A percentile compares a stretch with the other conserved stretches of the same genome.
phyloP scores from a whole-genome alignment of 23 tunicate species.

The Styela clava region DNA sequence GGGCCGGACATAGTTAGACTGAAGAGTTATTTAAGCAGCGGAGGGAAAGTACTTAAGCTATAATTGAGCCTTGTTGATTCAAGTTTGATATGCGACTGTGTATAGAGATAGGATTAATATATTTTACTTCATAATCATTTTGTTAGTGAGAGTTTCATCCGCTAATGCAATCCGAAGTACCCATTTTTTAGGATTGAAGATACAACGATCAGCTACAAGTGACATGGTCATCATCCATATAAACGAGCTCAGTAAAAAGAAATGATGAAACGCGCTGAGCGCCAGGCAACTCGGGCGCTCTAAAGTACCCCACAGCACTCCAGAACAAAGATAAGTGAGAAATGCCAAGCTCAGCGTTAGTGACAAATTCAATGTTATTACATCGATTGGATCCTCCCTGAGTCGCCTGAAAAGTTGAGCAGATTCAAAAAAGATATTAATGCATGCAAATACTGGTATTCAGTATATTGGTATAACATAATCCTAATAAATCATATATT shows the following conservation, averaged over 20 bases:
- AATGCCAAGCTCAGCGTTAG: background rate
- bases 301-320: conserved; percentile 1
- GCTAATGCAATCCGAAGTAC: conserved; percentile 22
- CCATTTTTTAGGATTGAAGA: conserved; percentile 22
- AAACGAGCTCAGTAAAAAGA: conserved; percentile 19
- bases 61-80: too few species aligned
- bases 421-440: background rate
- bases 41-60: too few species aligned
- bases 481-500: background rate
- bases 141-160: conserved; percentile 8
- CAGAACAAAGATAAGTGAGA: conserved; percentile 8
- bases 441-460: background rate
- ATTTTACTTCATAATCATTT: conserved; percentile 13
- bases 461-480: background rate
- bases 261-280: conserved; percentile 21
- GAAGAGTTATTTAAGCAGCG: too few species aligned
- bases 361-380: conserved; percentile 17
- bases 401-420: conserved; percentile 20
- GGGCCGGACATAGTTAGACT: too few species aligned
- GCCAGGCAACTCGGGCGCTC: conserved; percentile 8
- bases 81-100: too few species aligned
- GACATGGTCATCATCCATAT: conserved; percentile 24
- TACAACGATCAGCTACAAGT: conserved; percentile 9
- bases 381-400: conserved; percentile 27
- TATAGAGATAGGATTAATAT: too few species aligned